These are phyloP conservation scores for Drosophila paulistorum DNA, from an alignment of 1,140 invertebrate species.

Conservation along the genomic window DNA sequence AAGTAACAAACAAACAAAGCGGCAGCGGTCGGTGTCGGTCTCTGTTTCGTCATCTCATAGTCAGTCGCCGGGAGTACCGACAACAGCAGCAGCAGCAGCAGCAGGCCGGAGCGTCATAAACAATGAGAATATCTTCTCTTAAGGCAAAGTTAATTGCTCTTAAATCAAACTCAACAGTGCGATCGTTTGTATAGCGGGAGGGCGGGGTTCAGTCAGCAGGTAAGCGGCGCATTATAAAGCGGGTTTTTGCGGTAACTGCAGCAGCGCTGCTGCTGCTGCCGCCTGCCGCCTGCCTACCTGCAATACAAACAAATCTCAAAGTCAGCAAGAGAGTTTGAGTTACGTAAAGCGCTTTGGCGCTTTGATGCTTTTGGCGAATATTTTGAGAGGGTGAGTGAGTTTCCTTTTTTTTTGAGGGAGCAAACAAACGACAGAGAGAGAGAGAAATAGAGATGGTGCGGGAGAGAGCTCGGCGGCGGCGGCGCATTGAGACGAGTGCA, in stretches of 20 bases:
- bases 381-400: conserved; percentile 30
- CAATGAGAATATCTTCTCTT: conserved; percentile 68
- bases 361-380: conserved; percentile 16
- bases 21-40: background rate
- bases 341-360: conserved; percentile 62
- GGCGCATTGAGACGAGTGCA: conserved; percentile 57
- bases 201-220: conserved; percentile 35
- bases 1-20: conserved; percentile 30
- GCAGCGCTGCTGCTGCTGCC: background rate
- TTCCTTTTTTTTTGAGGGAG: conserved; percentile 7
- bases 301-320: conserved; percentile 47
- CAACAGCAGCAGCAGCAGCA: conserved; percentile 13
- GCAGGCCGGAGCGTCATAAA: conserved; percentile 56
- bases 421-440: conserved; percentile 19
- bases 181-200: conserved; percentile 38
- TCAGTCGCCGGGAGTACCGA: background rate
- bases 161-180: conserved; percentile 67
- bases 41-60: conserved; percentile 33
- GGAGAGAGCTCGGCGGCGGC: conserved; percentile 53
- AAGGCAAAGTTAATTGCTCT: conserved; percentile 77
- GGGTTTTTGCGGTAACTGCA: conserved; percentile 49
- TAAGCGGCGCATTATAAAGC: conserved; percentile 60
- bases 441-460: conserved; percentile 29
- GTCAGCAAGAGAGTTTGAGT: conserved; percentile 52
- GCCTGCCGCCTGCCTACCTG: conserved; percentile 44